phyloP scores from a whole-genome alignment of 2,888 invertebrate genomes.

The Hermaeophaga mercurialis region DNA sequence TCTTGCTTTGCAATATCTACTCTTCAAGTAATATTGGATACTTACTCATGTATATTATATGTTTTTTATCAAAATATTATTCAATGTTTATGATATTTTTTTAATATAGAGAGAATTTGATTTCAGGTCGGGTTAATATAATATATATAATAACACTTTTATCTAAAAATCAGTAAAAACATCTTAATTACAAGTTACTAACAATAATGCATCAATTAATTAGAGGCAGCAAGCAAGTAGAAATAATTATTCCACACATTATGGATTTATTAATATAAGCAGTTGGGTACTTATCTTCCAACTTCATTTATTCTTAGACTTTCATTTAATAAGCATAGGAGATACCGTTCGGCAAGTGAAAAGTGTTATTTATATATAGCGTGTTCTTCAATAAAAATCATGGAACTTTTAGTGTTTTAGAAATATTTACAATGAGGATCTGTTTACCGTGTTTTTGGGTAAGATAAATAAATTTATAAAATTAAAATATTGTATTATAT shows the following conservation, averaged over 20 bases:
- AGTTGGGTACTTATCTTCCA: conserved; percentile 23
- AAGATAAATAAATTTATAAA: no score
- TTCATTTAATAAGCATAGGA: conserved; percentile 32
- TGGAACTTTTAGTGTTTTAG: neutral
- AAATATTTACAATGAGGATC: neutral
- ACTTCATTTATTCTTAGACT: conserved; percentile 31
- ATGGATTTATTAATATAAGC: conserved; percentile 33
- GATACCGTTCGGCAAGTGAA: conserved; percentile 31
- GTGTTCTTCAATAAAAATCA: neutral
- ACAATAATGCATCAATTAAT: conserved; percentile 15
- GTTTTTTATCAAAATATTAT: no score
- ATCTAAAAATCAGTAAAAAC: conserved; percentile 15
- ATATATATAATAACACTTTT: no score
- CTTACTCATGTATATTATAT: no score
- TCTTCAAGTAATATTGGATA: no score
- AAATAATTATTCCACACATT: conserved; percentile 32
- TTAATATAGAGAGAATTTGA: no score
- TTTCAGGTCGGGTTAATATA: no score
- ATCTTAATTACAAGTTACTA: conserved; percentile 4
- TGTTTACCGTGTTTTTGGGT: neutral
- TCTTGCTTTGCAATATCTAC: no score
- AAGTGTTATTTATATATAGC: neutral
- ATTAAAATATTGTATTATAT: no score
- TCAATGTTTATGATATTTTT: no score
- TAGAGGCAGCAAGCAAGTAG: conserved; percentile 32